These are phyloP conservation scores for Acromyrmex echinatior DNA, from an alignment of 1,140 invertebrate genomes.

Conservation along the genomic window DNA sequence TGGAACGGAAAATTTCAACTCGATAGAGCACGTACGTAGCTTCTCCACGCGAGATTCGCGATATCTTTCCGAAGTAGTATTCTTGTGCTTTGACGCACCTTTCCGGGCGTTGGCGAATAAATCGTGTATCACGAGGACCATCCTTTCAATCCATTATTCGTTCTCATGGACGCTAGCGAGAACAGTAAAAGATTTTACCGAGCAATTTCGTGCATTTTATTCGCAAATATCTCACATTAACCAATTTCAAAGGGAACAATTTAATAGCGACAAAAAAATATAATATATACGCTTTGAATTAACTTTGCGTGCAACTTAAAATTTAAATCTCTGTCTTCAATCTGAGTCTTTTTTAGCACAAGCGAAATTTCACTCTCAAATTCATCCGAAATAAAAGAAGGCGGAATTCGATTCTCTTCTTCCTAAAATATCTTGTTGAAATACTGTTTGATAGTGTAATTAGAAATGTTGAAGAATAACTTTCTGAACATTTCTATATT, in stretches of 20 bases:
- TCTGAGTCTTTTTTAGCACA: too few relatives aligned
- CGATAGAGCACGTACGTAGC: not conserved
- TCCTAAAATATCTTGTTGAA: too few relatives aligned
- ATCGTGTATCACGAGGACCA: constrained; percentile 11
- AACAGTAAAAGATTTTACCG: constrained; percentile 10
- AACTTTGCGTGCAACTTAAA: not conserved
- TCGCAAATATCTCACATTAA: not conserved
- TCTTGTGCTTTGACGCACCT: constrained; percentile 24
- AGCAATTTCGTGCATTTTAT: constrained; percentile 18
- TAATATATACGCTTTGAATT: not conserved
- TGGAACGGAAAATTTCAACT: constrained; percentile 45
- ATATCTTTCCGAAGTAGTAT: constrained; percentile 15
- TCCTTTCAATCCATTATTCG: constrained; percentile 10
- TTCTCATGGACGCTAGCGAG: not conserved
- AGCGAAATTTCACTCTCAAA: too few relatives aligned
- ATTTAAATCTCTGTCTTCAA: not conserved
- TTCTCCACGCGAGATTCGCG: constrained; percentile 14
- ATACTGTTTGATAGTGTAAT: too few relatives aligned
- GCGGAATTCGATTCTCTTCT: too few relatives aligned
- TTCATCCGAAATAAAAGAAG: too few relatives aligned
- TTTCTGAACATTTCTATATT: too few relatives aligned
- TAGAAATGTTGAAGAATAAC: too few relatives aligned
- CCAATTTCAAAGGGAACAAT: not conserved
- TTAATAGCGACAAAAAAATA: not conserved
- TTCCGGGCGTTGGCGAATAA: not conserved